Evolutionary conservation across 2,113 vertebrate species (phyloP), one percentile per base, ranked within the genome.

Genomic region (Pedionomus torquatus): DNA sequence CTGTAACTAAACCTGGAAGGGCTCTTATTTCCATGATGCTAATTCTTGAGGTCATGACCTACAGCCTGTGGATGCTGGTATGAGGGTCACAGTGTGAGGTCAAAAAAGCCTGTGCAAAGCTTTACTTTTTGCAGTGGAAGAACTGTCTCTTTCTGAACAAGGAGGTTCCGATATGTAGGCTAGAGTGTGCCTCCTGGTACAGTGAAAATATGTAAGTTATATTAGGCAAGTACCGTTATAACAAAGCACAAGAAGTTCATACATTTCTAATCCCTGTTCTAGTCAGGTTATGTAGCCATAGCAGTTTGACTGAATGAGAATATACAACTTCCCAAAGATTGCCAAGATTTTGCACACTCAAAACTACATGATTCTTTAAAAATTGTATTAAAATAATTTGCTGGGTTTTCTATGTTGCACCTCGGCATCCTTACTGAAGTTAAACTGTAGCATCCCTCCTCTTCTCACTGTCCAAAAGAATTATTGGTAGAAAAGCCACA

Each of bases 11-110:
- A 97, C 91, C 95, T 95, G 95, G 69, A 68, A 90, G 83, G 82
- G 92, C 95, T 95, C 66, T 97, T 91, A 90, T 94, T 98, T 97
- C 95, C 95, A 91, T 78, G 86, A 97, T 97, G 97, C 96, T 98
- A 97, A 98, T 97, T 97, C 95, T 52, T 64, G 96, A 96, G 98
- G 97, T 98, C 96, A 4, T 97, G 98, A 98, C 97, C 95, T 92
- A 76, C 17, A 95, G 95, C 94, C 97, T 97, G 96, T 96, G 96
- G 95, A 95, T 95, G 92, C 96, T 97, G 97, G 97, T 95, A 95
- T 97, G 95, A 97, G 96, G 96, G 96, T 98, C 97, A 97, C 91
- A 95, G 78, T 80, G 70, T 1, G 97, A 97, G 97, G 97, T 98
- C 97, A 98, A 81, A 93, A 97, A 94, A 97, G 92, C 95, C 94